Base-by-base conservation (phyloP, 2,888 invertebrate genomes). In the Andrena praecox region DNA sequence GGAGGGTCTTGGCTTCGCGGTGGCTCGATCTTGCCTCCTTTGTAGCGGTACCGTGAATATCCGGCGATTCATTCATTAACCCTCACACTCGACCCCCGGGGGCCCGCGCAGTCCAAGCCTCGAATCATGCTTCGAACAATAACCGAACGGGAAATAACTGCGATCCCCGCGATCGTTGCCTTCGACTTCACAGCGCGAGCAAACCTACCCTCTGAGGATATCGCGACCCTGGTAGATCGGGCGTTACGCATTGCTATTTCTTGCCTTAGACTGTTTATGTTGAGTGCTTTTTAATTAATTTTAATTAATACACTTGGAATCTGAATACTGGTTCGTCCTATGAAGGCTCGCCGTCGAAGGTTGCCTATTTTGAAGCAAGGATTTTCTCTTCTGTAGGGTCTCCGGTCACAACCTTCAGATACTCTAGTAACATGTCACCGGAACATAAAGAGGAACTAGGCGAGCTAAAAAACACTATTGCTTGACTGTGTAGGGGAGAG, bases 61-160 rank as follows among this genome's bases (percentile, higher is more conserved):
- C 93, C 93, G 93, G 93, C 92, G 92, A 93, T 93, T 93, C 92
- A 93, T 93, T 93, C 93, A 93, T 93, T 93, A 93, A 93, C 93
- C 92, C 92, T 91, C 92, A 91, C 91, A 92, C 92, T 91, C 91
- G 91, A 93, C 93, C 93, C 91, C 89, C 85, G 24, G 82, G 85
- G 82, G 86, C 16, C 42, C 42, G 85, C 71, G 78, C 80, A 85
- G 87, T 87, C 87, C 77, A 86, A 90, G 90, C 81, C 86, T 89
- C 87, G 81, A 84, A 89, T 87, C 80, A 84, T 86, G 84, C 85
- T 82, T 85, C 85, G 85, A 91, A 91, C 91, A 90, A 91, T 91
- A 90, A 90, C 90, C 85, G 85, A 90, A 91, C 89, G 88, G 85
- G 85, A 91, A 88, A 86, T 87, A 84, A 85, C 84, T 84, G 69